Evolutionary conservation across 2,113 vertebrate species (phyloP).

Genomic region (Uropsilus gracilis): DNA sequence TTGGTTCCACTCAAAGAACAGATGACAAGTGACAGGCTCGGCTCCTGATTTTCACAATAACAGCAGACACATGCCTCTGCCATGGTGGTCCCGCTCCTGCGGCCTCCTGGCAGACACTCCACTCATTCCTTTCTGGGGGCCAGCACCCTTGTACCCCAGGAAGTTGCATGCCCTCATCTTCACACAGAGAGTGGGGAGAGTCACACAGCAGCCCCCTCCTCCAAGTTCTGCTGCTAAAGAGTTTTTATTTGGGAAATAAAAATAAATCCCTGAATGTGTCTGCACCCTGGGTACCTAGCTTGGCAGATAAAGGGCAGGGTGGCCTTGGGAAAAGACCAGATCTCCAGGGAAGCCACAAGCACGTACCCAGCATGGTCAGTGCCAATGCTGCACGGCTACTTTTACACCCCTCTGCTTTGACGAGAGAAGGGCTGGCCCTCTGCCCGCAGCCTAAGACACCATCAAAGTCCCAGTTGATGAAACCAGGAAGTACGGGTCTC

Average conservation of each 20-base stretch:
- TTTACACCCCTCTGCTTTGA: not conserved
- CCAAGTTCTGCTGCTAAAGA: not conserved
- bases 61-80: slow-evolving; percentile 82
- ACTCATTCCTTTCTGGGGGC: not conserved
- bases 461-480: not conserved
- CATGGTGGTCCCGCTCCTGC: slow-evolving; percentile 59
- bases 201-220: not conserved
- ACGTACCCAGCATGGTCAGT: not conserved
- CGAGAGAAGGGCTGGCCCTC: not conserved
- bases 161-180: not conserved
- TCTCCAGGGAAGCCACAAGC: not conserved
- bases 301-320: no score
- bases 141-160: not conserved
- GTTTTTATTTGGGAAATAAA: not conserved
- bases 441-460: not conserved
- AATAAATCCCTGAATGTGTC: not conserved
- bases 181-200: not conserved
- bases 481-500: not conserved
- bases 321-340: not conserved
- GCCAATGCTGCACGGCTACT: accelerated
- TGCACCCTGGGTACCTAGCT: not conserved
- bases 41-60: slow-evolving; percentile 83
- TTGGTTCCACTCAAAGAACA: slow-evolving; percentile 81
- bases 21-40: slow-evolving; percentile 86
- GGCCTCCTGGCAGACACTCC: not conserved